Evolutionary conservation across 2,888 invertebrate genomes (phyloP), one percentile per base, ranked within the genome.

Genomic region (Bombylius major): DNA sequence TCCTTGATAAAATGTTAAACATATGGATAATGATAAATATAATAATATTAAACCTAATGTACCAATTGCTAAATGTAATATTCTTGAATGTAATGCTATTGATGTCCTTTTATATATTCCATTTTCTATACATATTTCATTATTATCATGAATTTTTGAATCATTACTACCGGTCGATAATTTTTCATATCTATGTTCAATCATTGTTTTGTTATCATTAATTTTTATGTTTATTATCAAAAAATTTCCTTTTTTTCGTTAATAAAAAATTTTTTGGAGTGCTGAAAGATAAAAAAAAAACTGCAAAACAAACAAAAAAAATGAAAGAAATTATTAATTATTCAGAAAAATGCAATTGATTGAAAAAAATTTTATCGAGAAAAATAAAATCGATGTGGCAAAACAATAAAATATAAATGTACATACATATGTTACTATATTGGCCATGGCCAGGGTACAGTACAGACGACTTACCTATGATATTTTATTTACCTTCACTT

Each of bases 1-100:
- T 80, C 94, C 84, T 72, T 98, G 97, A 75, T 97, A 99, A 75
- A 98, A 99, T 11, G 96, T 98, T 54, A 99, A 81, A 50, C 93
- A 88, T 65, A 99, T 94, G 13, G 97, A 98, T 55, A 97, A 81
- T 12, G 85, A 79, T 70, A 95, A 93, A 75, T 97, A 98, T 50
- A 90, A 76, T 5, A 87, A 70, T 60, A 97, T 87, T 50, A 94
- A 72, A 39, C 65, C 65, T 55, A 73, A 58, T 4, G 71, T 70
- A 14, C 71, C 68, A 46, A 73, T 65, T n/a, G 72, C 73, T 65
- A 72, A 64, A 51, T 73, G 72, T 67, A 71, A 68, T n/a, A 72
- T 59, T 50, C 65, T 67, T 0, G 69, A 66, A 46, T 51, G 53
- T 6, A 14, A 23, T 11, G 11, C 11, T 11, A 6, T 11, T 42